These are phyloP conservation scores for Ips typographus DNA, from an alignment of 1,140 invertebrate species.

Conservation along the genomic window DNA sequence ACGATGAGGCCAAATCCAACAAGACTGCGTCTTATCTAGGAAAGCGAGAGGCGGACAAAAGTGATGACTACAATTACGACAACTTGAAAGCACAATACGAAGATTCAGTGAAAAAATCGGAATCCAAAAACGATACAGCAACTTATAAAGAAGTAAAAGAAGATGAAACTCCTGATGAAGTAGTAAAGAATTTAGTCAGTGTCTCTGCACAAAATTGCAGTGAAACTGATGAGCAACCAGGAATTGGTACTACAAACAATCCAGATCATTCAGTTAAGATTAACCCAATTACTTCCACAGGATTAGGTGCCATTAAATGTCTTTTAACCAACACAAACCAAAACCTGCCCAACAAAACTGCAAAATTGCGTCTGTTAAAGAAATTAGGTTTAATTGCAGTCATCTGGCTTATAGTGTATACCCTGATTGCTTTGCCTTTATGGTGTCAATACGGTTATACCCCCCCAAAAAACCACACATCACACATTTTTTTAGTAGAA, in stretches of 20 bases:
- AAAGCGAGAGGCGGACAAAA: slow-evolving; percentile 29
- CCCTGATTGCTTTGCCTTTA: slow-evolving; percentile 47
- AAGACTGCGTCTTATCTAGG: slow-evolving; percentile 17
- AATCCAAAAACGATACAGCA: slow-evolving; percentile 40
- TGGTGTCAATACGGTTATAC: slow-evolving; percentile 48
- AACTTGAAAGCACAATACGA: slow-evolving; percentile 45
- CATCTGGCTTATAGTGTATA: slow-evolving; percentile 47
- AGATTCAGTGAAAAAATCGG: slow-evolving; percentile 35
- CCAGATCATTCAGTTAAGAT: not conserved
- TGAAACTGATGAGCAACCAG: slow-evolving; percentile 21
- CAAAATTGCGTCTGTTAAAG: slow-evolving; percentile 31
- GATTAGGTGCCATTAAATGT: slow-evolving; percentile 42
- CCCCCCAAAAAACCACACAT: not conserved
- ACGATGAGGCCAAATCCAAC: slow-evolving; percentile 33
- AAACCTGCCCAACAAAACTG: slow-evolving; percentile 33
- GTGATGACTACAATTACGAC: slow-evolving; percentile 46
- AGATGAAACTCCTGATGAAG: slow-evolving; percentile 45
- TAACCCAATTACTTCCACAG: slow-evolving; percentile 26
- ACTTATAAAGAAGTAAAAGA: slow-evolving; percentile 47
- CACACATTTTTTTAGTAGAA: not conserved
- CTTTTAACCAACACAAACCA: slow-evolving; percentile 39
- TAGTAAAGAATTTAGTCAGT: slow-evolving; percentile 40
- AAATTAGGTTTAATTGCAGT: slow-evolving; percentile 40
- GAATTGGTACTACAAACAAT: too few relatives aligned
- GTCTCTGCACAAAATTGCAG: slow-evolving; percentile 44